phyloP scores from a whole-genome alignment of 1,140 invertebrate genomes.

The Copidosoma floridanum region DNA sequence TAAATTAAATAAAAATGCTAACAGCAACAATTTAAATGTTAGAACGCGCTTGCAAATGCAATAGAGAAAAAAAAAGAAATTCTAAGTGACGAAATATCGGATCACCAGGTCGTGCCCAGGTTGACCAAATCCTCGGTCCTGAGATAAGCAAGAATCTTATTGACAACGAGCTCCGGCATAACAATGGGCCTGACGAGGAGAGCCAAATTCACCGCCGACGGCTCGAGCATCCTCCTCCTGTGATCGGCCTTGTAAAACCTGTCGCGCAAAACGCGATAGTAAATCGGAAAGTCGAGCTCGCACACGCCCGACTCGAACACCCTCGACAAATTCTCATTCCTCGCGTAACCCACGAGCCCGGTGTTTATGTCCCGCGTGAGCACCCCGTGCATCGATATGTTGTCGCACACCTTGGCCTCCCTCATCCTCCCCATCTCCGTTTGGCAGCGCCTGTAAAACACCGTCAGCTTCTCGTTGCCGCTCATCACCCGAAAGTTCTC shows the following conservation, averaged over 20 bases:
- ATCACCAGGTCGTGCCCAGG: too few relatives aligned
- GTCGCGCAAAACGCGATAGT: background rate
- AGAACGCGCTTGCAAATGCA: too few relatives aligned
- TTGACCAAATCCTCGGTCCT: conserved; percentile 2
- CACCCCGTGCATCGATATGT: background rate
- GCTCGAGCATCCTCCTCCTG: background rate
- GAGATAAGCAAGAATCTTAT: conserved; percentile 6
- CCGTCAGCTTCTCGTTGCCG: background rate
- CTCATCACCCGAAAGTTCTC: background rate
- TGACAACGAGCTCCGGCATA: background rate
- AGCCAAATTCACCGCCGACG: background rate
- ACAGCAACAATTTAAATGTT: too few relatives aligned
- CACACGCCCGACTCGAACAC: background rate
- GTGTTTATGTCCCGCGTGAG: background rate
- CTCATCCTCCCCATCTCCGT: background rate
- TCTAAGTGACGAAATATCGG: too few relatives aligned
- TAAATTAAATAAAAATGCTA: too few relatives aligned
- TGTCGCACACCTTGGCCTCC: background rate
- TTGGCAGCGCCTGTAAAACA: background rate
- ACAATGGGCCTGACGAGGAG: background rate
- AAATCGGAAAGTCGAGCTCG: background rate
- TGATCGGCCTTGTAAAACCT: background rate
- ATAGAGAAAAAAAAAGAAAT: too few relatives aligned
- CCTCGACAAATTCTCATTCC: background rate
- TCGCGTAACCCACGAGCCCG: background rate